Conservation (phyloP, 2,888 invertebrate species). For the Scaeva pyrastri region DNA sequence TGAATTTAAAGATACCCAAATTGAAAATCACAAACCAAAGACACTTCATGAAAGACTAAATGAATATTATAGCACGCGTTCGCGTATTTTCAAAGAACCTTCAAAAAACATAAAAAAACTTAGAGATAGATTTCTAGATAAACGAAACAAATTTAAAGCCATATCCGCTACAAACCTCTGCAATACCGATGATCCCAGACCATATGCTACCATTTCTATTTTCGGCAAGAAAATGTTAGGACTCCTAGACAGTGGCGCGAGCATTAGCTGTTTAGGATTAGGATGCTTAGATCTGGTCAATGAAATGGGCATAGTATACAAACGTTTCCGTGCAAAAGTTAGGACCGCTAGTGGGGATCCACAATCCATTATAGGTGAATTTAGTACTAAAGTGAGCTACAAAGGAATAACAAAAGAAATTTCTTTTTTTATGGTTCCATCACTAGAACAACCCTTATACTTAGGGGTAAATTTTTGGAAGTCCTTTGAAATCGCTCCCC, state of each 20-base stretch:
- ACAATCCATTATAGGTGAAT: not conserved
- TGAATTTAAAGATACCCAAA: too few species aligned
- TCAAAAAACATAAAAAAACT: not conserved
- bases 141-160: not conserved
- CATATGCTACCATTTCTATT: not conserved
- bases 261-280: not conserved
- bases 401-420: too few species aligned
- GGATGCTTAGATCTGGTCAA: not conserved
- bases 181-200: not conserved
- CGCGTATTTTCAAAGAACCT: not conserved
- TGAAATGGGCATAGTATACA: not conserved
- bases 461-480: too few species aligned
- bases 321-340: not conserved
- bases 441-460: too few species aligned
- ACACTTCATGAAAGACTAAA: too few species aligned
- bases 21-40: too few species aligned
- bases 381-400: not conserved
- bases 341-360: not conserved
- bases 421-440: too few species aligned
- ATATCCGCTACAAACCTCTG: not conserved
- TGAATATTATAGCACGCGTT: too few species aligned
- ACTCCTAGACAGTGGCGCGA: not conserved
- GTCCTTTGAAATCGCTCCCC: too few species aligned
- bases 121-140: not conserved
- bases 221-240: not conserved